Percentiles rank a stretch among this genome's conserved stretches.
phyloP scores from a whole-genome alignment of 2,113 vertebrate genomes.

The Mus musculus region GRCm39 chr14:78744501-78745000 shows the following conservation, averaged over 20 bases:
- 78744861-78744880: neutral
- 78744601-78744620: neutral
- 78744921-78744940: neutral
- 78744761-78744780: constrained; percentile 22
- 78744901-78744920: neutral
- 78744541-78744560: neutral
- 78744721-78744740: neutral
- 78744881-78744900: neutral
- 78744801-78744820: constrained; percentile 25
- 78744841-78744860: neutral
- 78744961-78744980: neutral
- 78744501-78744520: too few species aligned
- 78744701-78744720: neutral
- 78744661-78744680: constrained; percentile 14
- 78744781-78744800: constrained; percentile 4
- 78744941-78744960: neutral
- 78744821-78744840: neutral
- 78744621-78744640: neutral
- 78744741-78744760: neutral
- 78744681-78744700: neutral
- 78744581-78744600: constrained; percentile 40
- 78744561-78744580: constrained; percentile 33
- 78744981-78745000: neutral
- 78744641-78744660: neutral
- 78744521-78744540: too few species aligned